Percentiles rank a stretch among this genome's conserved stretches.
Evolutionary conservation across 1,140 invertebrate species (phyloP).

Genomic region (Habropoda laboriosa): DNA sequence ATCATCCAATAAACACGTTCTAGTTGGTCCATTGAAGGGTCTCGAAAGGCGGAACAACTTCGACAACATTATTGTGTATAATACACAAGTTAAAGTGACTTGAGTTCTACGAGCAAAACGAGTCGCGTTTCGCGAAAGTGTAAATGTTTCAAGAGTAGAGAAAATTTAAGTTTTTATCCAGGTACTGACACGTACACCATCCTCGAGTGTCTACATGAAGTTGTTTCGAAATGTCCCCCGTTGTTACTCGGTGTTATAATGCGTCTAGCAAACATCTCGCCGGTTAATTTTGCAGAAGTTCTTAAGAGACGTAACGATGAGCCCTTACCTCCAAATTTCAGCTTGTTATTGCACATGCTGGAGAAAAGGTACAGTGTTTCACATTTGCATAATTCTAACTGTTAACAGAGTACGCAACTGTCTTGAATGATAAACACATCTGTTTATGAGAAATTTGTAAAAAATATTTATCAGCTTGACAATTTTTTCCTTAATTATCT

Average conservation of each 20-base stretch:
- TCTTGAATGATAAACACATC: background rate
- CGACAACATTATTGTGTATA: background rate
- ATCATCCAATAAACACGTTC: background rate
- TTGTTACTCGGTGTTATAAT: background rate
- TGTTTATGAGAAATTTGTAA: too few species aligned
- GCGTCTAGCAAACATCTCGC: background rate
- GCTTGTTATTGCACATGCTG: background rate
- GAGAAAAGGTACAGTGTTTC: background rate
- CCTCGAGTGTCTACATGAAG: background rate
- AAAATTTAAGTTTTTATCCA: slow-evolving; percentile 2
- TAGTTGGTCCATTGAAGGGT: background rate
- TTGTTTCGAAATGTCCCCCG: background rate
- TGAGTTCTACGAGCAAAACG: background rate
- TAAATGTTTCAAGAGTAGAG: background rate
- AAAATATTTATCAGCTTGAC: too few species aligned
- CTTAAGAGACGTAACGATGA: background rate
- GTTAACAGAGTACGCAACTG: background rate
- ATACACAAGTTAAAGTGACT: background rate
- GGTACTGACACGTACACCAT: background rate
- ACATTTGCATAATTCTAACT: background rate
- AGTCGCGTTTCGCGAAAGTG: background rate
- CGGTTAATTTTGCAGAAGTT: background rate
- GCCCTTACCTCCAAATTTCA: background rate
- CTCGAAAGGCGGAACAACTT: background rate
- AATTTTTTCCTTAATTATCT: too few species aligned